Conservation (phyloP, 1,140 invertebrate species). For the Plectrocnemia conspersa region DNA sequence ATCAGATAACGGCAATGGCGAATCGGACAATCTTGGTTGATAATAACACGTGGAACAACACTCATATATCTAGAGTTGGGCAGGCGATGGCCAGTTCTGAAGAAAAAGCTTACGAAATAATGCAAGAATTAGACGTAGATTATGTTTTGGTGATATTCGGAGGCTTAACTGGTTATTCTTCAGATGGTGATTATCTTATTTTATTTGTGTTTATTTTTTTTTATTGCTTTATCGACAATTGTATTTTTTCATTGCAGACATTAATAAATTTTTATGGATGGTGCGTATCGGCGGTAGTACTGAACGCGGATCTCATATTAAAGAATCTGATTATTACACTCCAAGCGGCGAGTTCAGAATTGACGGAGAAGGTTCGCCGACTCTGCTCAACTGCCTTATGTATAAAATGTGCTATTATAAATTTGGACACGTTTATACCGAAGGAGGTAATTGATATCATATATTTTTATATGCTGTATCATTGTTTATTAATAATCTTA, state of each 20-base stretch:
- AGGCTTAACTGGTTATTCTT: constrained; percentile 96
- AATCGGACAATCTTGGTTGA: constrained; percentile 98
- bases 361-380: constrained; percentile 83
- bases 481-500: neutral
- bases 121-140: constrained; percentile 94
- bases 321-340: constrained; percentile 95
- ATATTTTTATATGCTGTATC: too few relatives aligned
- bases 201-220: neutral
- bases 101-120: constrained; percentile 95
- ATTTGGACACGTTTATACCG: constrained; percentile 91
- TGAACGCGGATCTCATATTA: constrained; percentile 88
- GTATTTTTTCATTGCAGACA: constrained; percentile 62
- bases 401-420: constrained; percentile 96
- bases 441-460: constrained; percentile 63
- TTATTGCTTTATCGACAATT: too few relatives aligned
- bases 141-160: constrained; percentile 98
- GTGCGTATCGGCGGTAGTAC: constrained; percentile 96
- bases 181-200: constrained; percentile 69
- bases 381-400: constrained; percentile 88
- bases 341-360: constrained; percentile 90
- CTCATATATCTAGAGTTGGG: constrained; percentile 93
- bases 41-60: constrained; percentile 99
- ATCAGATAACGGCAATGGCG: constrained; percentile 98
- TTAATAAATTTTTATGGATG: constrained; percentile 99
- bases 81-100: constrained; percentile 97